Percentiles rank a stretch among this genome's conserved stretches.
phyloP scores from a whole-genome alignment of 2,113 vertebrate species.

The Apteryx mantelli region DNA sequence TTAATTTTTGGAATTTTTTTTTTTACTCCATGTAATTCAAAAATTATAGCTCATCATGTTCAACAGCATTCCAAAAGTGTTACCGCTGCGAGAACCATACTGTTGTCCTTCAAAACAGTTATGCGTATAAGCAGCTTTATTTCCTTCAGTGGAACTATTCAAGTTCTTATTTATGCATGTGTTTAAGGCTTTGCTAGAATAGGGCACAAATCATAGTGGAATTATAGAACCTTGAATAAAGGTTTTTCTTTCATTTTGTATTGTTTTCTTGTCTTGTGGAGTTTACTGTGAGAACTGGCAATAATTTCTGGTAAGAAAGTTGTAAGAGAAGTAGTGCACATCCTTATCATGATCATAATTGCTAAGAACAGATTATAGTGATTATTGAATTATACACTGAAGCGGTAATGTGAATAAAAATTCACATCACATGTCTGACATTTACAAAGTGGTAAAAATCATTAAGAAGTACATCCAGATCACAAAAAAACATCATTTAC shows the following conservation, averaged over 20 bases:
- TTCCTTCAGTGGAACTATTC: background rate
- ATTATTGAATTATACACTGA: background rate
- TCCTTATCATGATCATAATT: background rate
- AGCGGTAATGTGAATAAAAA: background rate
- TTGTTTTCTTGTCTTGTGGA: background rate
- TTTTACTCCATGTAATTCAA: background rate
- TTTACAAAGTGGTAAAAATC: background rate
- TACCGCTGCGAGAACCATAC: background rate
- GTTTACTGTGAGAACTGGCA: background rate
- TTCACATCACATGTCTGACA: background rate
- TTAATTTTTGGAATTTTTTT: background rate
- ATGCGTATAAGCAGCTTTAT: background rate
- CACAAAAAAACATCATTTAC: background rate
- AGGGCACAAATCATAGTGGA: background rate
- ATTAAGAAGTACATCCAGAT: background rate
- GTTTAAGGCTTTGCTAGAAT: background rate
- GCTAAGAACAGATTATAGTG: background rate
- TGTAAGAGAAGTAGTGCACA: background rate
- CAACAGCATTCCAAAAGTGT: background rate
- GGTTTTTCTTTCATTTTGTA: background rate
- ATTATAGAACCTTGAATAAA: background rate
- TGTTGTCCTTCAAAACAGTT: background rate
- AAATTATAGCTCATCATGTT: background rate
- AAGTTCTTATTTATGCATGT: background rate
- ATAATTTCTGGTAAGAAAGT: background rate